These are phyloP conservation scores for Cryptoprocta ferox DNA, from an alignment of 2,797 vertebrate species.

Conservation along the genomic window DNA sequence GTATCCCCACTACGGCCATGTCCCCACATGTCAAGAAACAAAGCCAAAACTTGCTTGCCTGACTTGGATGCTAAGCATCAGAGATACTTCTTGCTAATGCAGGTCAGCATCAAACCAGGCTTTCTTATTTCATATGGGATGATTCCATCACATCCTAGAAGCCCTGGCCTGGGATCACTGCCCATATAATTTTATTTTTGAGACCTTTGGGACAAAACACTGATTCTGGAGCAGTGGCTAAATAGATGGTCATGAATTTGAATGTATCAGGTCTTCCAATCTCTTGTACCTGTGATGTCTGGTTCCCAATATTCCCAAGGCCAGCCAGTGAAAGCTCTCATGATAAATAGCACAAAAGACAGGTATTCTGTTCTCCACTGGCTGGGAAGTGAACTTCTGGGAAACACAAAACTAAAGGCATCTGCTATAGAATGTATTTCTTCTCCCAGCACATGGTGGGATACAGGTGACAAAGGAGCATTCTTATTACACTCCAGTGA, in stretches of 20 bases:
- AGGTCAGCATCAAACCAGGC: not conserved
- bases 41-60: not conserved
- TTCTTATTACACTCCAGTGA: rapidly evolving
- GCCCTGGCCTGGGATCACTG: not conserved
- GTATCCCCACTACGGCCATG: too few species aligned
- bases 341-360: not conserved
- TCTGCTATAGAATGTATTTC: too few species aligned
- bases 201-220: not conserved
- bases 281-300: not conserved
- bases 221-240: not conserved
- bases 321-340: not conserved
- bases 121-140: not conserved
- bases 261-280: not conserved
- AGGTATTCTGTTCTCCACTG: not conserved
- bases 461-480: not conserved
- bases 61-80: rapidly evolving
- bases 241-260: not conserved
- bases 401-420: not conserved
- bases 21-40: not conserved
- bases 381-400: not conserved
- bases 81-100: not conserved
- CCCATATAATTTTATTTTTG: not conserved
- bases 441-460: too few species aligned
- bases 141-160: not conserved
- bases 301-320: not conserved